Conservation (phyloP, 2,113 vertebrate species). For the Phylloscopus whistleri region DNA sequence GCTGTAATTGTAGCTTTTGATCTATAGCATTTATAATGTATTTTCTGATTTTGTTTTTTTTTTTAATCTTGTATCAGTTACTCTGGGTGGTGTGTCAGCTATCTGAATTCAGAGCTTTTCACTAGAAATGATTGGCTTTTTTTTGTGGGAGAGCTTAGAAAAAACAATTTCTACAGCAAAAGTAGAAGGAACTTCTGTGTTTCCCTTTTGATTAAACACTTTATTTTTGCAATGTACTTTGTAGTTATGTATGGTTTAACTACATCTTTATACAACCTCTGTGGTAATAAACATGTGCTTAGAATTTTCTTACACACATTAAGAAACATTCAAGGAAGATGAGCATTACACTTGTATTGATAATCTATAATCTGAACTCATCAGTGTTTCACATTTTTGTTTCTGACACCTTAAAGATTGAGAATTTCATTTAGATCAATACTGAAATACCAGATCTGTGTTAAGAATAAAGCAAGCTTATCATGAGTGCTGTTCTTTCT, state of each 20-base stretch:
- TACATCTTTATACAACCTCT: neutral
- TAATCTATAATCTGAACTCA: neutral
- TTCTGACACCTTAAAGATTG: neutral
- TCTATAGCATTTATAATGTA: neutral
- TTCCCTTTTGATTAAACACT: neutral
- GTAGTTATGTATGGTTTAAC: neutral
- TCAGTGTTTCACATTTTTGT: neutral
- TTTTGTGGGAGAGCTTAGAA: neutral
- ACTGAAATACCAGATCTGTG: neutral
- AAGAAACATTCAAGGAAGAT: neutral
- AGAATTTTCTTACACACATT: neutral
- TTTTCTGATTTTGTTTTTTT: neutral
- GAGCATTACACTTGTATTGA: neutral
- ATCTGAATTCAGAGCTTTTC: neutral
- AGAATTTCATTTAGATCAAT: neutral
- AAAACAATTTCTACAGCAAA: neutral
- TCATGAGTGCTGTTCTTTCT: neutral
- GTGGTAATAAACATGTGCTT: neutral
- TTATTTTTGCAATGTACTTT: neutral
- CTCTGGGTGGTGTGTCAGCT: neutral
- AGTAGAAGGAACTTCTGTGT: neutral
- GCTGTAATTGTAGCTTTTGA: neutral
- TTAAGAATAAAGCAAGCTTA: neutral
- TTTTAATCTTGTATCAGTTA: fast-evolving
- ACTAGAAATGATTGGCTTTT: neutral